Percentiles rank a stretch among this genome's conserved stretches.
phyloP scores from a whole-genome alignment of 2,797 vertebrate species.

The Cygnus olor region DNA sequence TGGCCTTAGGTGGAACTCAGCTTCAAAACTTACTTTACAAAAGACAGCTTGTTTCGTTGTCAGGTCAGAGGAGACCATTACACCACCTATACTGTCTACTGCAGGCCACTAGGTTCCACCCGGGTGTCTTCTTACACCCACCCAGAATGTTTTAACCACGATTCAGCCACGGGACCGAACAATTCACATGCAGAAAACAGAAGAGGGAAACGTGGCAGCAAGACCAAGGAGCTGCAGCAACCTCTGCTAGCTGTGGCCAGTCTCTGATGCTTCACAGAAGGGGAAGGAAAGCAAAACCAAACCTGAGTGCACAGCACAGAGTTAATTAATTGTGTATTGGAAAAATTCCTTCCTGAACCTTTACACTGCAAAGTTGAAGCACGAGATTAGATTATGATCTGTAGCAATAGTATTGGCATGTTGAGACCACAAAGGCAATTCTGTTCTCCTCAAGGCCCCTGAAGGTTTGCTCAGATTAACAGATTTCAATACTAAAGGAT shows the following conservation, averaged over 20 bases:
- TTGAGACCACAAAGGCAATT: conserved; percentile 45
- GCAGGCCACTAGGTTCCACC: not conserved
- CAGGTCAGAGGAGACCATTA: not conserved
- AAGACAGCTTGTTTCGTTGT: not conserved
- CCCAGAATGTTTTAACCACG: not conserved
- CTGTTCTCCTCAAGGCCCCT: conserved; percentile 19
- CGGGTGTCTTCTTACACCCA: not conserved
- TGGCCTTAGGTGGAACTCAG: not conserved
- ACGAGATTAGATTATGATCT: conserved; percentile 25
- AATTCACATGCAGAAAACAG: not conserved
- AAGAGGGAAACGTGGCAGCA: not conserved
- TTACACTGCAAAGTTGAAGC: not conserved
- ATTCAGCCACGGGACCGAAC: not conserved
- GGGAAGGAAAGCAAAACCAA: not conserved
- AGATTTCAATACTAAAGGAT: conserved; percentile 9
- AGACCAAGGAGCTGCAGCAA: not conserved
- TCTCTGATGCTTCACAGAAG: not conserved
- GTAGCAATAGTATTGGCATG: not conserved
- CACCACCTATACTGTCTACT: not conserved
- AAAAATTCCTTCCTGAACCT: conserved; percentile 22
- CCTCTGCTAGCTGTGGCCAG: not conserved
- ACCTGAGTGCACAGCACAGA: not conserved
- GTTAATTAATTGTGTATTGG: not conserved
- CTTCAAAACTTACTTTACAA: not conserved
- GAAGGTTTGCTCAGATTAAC: conserved; percentile 30